Evolutionary conservation across 2,888 invertebrate species (phyloP), one percentile per base, ranked within the genome.

Genomic region (Malachius bipustulatus): DNA sequence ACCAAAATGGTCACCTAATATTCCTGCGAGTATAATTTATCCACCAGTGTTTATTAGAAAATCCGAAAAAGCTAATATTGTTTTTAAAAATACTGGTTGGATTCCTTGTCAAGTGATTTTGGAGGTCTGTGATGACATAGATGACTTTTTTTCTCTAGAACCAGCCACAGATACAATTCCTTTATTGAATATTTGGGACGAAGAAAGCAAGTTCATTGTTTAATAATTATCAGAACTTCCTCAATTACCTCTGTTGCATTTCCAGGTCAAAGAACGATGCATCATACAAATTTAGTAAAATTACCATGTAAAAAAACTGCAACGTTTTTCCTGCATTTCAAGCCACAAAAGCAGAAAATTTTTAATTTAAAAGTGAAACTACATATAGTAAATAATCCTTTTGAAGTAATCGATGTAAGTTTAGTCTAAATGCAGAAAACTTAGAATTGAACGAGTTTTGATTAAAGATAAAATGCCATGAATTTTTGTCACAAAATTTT

Each of bases 321-420:
- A 2, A 38, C 46, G 10, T 50, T 66, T 24, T 30, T 51, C 19
- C 42, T 66, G 2, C 42, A 47, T 16, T 68, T 62, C 42, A 40
- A 43, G 12, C 62, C 67, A 2, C 42, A 24, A 2, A 42, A 47
- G 19, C 44, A 52, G 27, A 53, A 54, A 2, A 47, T 38, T 4
- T 45, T 48, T 19, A 36, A 46, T 1, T 51, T 52, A 6, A 40
- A 47, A 30, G 46, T 73, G 26, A 62, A 62, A 16, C 43, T 73
- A 14, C 59, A 62, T 24, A 63, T 69, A 3, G 52, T 11, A 8
- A 19, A 19, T n/a, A 19, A 19, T 19, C 24, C 24, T 8, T 19
- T 19, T 19, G 24, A 19, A 19, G 6, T 19, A n/a, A 19, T 19
- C 6, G 24, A 19, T 6, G 24, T 19, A 19, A 19, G 24, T 19